These are phyloP conservation scores for Taenaris catops DNA, from an alignment of 2,888 invertebrate genomes.

Conservation along the genomic window DNA sequence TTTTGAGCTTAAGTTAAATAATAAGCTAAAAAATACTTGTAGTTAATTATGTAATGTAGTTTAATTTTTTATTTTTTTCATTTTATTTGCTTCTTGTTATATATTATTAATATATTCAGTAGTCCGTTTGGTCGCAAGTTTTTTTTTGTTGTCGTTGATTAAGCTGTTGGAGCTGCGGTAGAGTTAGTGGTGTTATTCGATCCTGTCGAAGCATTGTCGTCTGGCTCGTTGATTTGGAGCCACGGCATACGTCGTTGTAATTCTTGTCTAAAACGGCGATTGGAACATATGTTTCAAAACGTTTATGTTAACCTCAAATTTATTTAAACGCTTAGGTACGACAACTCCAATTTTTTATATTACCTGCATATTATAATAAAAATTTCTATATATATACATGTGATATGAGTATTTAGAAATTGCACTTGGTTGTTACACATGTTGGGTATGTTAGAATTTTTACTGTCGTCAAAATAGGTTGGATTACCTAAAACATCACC, in stretches of 20 bases:
- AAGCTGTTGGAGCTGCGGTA: slow-evolving; percentile 38
- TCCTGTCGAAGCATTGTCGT: slow-evolving; percentile 79
- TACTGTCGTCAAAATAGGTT: too few relatives aligned
- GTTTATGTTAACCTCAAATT: too few relatives aligned
- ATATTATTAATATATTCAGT: slow-evolving; percentile 1
- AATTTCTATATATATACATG: too few relatives aligned
- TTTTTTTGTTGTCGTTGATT: neutral
- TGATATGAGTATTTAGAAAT: too few relatives aligned
- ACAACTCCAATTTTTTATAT: too few relatives aligned
- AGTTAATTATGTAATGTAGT: too few relatives aligned
- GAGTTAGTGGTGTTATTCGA: slow-evolving; percentile 69
- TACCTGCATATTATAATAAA: too few relatives aligned
- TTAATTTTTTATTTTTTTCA: neutral
- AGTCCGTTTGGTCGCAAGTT: slow-evolving; percentile 9
- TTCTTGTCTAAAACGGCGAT: slow-evolving; percentile 87
- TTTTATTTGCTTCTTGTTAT: neutral
- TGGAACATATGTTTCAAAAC: too few relatives aligned
- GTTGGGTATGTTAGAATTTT: too few relatives aligned
- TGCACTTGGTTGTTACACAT: too few relatives aligned
- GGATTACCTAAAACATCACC: too few relatives aligned
- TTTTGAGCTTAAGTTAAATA: slow-evolving; percentile 8
- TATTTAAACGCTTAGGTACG: too few relatives aligned
- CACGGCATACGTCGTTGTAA: slow-evolving; percentile 90
- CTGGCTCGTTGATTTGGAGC: slow-evolving; percentile 84
- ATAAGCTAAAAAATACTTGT: neutral